phyloP scores from a whole-genome alignment of 2,888 invertebrate species.

The Lepidocyrtoides sp. region DNA sequence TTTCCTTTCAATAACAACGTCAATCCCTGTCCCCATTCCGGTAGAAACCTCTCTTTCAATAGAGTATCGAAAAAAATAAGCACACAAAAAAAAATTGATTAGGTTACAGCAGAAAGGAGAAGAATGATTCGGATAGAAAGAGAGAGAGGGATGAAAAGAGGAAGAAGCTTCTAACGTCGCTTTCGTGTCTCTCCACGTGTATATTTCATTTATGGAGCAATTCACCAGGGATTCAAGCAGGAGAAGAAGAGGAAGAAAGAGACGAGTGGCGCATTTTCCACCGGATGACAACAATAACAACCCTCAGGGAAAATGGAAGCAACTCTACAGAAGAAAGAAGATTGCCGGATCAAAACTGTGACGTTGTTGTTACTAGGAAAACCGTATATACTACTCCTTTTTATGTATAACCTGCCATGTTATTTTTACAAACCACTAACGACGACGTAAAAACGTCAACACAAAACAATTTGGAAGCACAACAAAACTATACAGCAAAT shows the following conservation, averaged over 20 bases:
- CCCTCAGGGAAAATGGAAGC: slow-evolving; percentile 53
- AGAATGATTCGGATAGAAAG: slow-evolving; percentile 9
- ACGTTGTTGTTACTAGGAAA: not conserved
- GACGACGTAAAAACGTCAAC: not conserved
- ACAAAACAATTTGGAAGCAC: slow-evolving; percentile 2
- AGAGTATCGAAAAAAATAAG: not conserved
- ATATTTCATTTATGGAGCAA: slow-evolving; percentile 64
- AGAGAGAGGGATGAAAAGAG: not conserved
- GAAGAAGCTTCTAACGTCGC: not conserved
- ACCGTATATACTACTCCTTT: not conserved
- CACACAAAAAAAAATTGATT: slow-evolving; percentile 13
- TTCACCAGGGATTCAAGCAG: not conserved
- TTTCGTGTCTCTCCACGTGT: not conserved
- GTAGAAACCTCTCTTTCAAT: not conserved
- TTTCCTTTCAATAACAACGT: slow-evolving; percentile 43
- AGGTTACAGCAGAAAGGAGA: not conserved
- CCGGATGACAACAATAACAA: slow-evolving; percentile 72
- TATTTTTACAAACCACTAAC: slow-evolving; percentile 10
- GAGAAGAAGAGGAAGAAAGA: slow-evolving; percentile 11
- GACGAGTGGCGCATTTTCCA: slow-evolving; percentile 39
- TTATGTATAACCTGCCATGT: not conserved
- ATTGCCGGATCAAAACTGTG: not conserved
- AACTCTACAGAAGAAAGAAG: slow-evolving; percentile 15
- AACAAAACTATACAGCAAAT: not conserved
- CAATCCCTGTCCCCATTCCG: slow-evolving; percentile 20